Evolutionary conservation across 2,888 invertebrate genomes (phyloP), one percentile per base, ranked within the genome.

Genomic region (Nemurella pictetii): DNA sequence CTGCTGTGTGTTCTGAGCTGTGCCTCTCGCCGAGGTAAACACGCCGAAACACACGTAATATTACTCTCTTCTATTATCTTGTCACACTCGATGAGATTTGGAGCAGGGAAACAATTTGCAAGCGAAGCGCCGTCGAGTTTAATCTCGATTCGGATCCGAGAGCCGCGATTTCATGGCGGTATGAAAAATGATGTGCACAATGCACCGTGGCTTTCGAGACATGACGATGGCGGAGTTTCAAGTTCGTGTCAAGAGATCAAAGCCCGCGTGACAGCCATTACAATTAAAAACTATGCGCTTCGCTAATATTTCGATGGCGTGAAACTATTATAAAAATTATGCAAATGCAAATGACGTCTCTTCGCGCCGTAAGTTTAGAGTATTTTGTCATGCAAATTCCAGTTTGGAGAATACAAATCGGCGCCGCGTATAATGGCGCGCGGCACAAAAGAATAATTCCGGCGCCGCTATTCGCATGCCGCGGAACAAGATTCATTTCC

Each of bases 21-120:
- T 55, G 55, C 55, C 9, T 2, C 55, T n/a, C 55, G 55, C 1
- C 30, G 78, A 78, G 78, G 78, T 29, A 78, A 78, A 78, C 78
- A 78, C 30, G 4, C 7, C 9, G 27, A 30, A 30, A 27, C n/a
- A 30, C 30, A n/a, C n/a, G n/a, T n/a, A 78, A 78, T 29, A 78
- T 78, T 78, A 30, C 30, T 78, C 2, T 78, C 30, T n/a, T 78
- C 30, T 78, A 12, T 30, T 30, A 78, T 78, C 78, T 30, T 30
- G 78, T 78, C 30, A 15, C 55, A 55, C 5, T 55, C 55, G 20
- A 20, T 20, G 55, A 20, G 55, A 55, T 55, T 55, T 20, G 55
- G 15, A n/a, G n/a, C 20, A 12, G 55, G 55, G 55, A 55, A 12
- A 55, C 55, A 55, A 12, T 55, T 55, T 55, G 55, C 55, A 55